Evolutionary conservation across 2,797 vertebrate genomes (phyloP).

Genomic region (Streptopelia turtur): DNA sequence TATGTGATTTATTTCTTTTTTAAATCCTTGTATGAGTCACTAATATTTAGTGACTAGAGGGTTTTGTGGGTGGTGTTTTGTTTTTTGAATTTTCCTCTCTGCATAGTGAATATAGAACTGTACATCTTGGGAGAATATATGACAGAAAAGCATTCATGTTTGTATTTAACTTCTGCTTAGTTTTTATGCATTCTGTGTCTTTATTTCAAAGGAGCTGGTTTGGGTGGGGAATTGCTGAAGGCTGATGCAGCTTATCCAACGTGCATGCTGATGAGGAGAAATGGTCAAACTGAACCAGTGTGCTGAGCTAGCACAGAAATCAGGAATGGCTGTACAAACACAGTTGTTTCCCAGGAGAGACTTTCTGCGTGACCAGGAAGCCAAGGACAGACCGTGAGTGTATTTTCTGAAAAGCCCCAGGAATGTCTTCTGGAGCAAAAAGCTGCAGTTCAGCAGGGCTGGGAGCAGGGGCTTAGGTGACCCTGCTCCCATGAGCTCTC

Average conservation of each 20-base stretch:
- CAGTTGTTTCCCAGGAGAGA: slow-evolving; percentile 24
- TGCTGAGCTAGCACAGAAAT: slow-evolving; percentile 37
- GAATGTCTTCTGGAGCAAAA: neutral
- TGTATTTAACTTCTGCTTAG: neutral
- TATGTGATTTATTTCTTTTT: neutral
- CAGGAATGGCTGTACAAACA: neutral
- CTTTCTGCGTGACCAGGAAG: slow-evolving; percentile 8
- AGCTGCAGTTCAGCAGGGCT: neutral
- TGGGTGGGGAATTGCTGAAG: neutral
- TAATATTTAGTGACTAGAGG: neutral
- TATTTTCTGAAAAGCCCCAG: neutral
- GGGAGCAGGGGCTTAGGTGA: neutral
- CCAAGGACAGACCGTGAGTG: slow-evolving; percentile 33
- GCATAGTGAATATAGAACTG: neutral
- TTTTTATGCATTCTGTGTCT: neutral
- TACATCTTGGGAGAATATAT: neutral
- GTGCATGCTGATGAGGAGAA: neutral
- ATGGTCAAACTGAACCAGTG: neutral
- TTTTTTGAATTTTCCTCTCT: neutral
- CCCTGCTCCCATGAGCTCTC: neutral
- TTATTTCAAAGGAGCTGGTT: neutral
- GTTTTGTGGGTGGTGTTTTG: neutral
- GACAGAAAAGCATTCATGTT: neutral
- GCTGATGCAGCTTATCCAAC: neutral
- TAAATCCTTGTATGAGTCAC: neutral